Evolutionary conservation across 2,113 vertebrate species (phyloP), one percentile per base, ranked within the genome.

Genomic region (Catharus minimus): DNA sequence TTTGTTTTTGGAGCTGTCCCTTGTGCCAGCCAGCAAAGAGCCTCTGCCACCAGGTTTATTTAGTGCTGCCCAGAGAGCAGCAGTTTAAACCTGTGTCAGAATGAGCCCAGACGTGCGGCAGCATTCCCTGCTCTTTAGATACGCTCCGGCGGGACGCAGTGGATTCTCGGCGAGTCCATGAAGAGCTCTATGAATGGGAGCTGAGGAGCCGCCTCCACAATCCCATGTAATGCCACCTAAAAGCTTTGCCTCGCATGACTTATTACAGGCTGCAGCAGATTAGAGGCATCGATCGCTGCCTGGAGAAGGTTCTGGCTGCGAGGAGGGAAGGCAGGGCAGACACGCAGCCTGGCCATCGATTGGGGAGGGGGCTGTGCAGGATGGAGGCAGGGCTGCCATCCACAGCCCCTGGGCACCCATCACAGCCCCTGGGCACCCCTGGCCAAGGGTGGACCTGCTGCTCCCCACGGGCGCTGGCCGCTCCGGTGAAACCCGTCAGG

Each of bases 231-330:
- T 95, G 94, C 97, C 96, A 97, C 97, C 98, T 98, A 98, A 98
- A 98, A 97, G 96, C 98, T 97, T 93, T 85, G 96, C 97, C 98
- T 98, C 90, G 97, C 98, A 98, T 99, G 98, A 98, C 98, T 98
- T 98, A 98, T 97, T 97, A 97, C 97, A 97, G 98, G 98, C 98
- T 98, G 97, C 97, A 96, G 97, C 98, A 98, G 98, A 99, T 99
- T 99, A 99, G 98, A 98, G 98, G 97, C 98, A 99, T 99, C 95
- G 98, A 99, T 98, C 88, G 97, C 96, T 96, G 98, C 98, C 98
- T 95, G 97, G 97, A 98, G 98, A 98, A 98, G 97, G 97, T 97
- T 98, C 98, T 98, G 13, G 55, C 97, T 96, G 97, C 66, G 96
- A 89, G 88, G 97, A 98, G 95, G 92, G 96, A 93, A 97, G 97